A percentile compares a stretch with the other conserved stretches of the same genome.
phyloP scores from a whole-genome alignment of 2,888 invertebrate genomes.

The Reticulitermes lucifugus region DNA sequence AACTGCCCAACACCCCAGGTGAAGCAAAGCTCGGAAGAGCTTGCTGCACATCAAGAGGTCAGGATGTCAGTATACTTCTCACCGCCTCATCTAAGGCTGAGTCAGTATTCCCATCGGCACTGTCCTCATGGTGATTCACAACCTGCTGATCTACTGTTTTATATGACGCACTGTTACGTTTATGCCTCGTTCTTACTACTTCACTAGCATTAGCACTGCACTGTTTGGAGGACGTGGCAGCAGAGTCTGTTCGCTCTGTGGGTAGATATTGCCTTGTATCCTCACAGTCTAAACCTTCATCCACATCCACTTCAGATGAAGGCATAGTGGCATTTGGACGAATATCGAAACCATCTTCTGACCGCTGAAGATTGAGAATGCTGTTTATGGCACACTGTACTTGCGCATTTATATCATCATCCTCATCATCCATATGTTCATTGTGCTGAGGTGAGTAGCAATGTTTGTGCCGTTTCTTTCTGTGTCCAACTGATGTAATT shows the following conservation, averaged over 20 bases:
- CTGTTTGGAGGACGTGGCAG: background rate
- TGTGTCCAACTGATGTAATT: conserved; percentile 33
- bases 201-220: conserved; percentile 32
- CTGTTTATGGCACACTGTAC: conserved; percentile 85
- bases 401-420: conserved; percentile 79
- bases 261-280: conserved; percentile 31
- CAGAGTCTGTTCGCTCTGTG: conserved; percentile 1
- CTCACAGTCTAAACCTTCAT: conserved; percentile 40
- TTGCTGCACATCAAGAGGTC: conserved; percentile 57
- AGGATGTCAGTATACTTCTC: conserved; percentile 67
- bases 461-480: conserved; percentile 48
- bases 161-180: conserved; percentile 34
- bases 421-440: conserved; percentile 58
- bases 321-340: conserved; percentile 16
- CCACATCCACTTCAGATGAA: conserved; percentile 38
- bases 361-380: conserved; percentile 77
- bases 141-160: conserved; percentile 29
- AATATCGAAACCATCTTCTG: conserved; percentile 57
- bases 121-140: conserved; percentile 50
- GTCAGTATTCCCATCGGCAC: conserved; percentile 59
- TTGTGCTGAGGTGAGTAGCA: conserved; percentile 1
- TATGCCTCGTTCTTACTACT: conserved; percentile 24
- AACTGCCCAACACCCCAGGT: conserved; percentile 15
- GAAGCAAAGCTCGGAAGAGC: conserved; percentile 27
- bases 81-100: conserved; percentile 66